Evolutionary conservation across 2,888 invertebrate genomes (phyloP), one percentile per base, ranked within the genome.

Genomic region (Thecocarcelia acutangulata): DNA sequence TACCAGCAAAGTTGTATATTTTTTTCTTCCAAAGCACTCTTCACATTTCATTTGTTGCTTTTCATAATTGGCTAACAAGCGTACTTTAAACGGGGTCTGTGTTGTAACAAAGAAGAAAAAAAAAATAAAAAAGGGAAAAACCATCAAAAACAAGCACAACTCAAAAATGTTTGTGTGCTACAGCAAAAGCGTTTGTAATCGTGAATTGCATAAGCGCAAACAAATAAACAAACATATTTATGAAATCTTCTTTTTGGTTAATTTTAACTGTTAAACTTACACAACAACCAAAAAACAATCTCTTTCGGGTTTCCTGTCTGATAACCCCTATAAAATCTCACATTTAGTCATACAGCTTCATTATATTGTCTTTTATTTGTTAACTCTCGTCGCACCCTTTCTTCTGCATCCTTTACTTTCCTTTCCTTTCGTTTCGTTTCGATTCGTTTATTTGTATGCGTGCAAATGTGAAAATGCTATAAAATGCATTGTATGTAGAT

Each of bases 401-500:
- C 3, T 37, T 13, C 19, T 28, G 11, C 17, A n/a, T n/a, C n/a
- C n/a, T n/a, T n/a, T n/a, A n/a, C n/a, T n/a, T n/a, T n/a, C n/a
- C n/a, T 19, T 40, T 50, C 50, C 42, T 33, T 50, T 3, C 33
- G 8, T 24, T 1, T 3, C n/a, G 19, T 56, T n/a, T n/a, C n/a
- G n/a, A n/a, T 13, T 37, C 13, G 19, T 42, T 9, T 42, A 11
- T 54, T 28, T 24, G 19, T 42, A 42, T 42, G 17, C 28, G 11
- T 46, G 48, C 42, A 50, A 33, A 40, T 28, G 21, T 48, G 21
- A 48, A 12, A 56, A 46, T 59, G 66, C 77, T 73, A 74, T 74
- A 68, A 73, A 80, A 80, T 72, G 48, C 48, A 52, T 58, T 82
- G 59, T 66, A 44, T 59, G 75, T 69, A 44, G 50, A n/a, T 74